Conservation (phyloP, 1,140 invertebrate genomes). For the Meloidogyne floridensis region DNA sequence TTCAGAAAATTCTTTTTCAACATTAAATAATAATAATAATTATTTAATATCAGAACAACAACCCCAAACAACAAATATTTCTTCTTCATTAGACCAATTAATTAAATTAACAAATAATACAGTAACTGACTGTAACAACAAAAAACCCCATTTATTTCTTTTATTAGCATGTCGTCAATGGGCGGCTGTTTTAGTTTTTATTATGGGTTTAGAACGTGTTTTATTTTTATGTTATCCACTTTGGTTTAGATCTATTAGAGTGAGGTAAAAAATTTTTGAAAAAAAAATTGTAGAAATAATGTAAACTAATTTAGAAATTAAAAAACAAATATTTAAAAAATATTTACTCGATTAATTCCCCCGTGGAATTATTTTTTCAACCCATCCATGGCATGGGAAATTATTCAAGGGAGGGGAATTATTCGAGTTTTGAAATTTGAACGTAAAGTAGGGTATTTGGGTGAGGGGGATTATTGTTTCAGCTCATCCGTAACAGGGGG, state of each 20-base stretch:
- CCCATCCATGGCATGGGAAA: too few relatives aligned
- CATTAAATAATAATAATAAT: not conserved
- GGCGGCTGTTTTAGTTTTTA: slow-evolving; percentile 16
- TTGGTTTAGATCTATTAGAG: slow-evolving; percentile 22
- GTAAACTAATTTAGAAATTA: too few relatives aligned
- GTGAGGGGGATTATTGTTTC: too few relatives aligned
- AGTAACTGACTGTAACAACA: slow-evolving; percentile 10
- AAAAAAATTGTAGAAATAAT: too few relatives aligned
- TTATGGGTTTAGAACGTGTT: slow-evolving; percentile 25
- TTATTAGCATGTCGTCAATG: slow-evolving; percentile 21
- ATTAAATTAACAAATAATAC: slow-evolving; percentile 14
- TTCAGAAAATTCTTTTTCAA: not conserved
- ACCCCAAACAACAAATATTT: not conserved
- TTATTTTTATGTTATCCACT: slow-evolving; percentile 23
- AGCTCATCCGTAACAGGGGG: too few relatives aligned
- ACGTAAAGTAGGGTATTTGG: too few relatives aligned
- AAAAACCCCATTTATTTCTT: slow-evolving; percentile 16
- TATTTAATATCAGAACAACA: too few relatives aligned
- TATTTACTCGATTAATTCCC: too few relatives aligned
- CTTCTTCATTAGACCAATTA: not conserved
- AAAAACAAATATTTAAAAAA: too few relatives aligned
- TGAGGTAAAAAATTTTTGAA: not conserved
- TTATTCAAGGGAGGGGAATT: too few relatives aligned
- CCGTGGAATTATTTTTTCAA: too few relatives aligned
- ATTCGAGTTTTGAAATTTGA: too few relatives aligned